phyloP scores from a whole-genome alignment of 2,888 invertebrate genomes.

The Philopedon plagiatum region DNA sequence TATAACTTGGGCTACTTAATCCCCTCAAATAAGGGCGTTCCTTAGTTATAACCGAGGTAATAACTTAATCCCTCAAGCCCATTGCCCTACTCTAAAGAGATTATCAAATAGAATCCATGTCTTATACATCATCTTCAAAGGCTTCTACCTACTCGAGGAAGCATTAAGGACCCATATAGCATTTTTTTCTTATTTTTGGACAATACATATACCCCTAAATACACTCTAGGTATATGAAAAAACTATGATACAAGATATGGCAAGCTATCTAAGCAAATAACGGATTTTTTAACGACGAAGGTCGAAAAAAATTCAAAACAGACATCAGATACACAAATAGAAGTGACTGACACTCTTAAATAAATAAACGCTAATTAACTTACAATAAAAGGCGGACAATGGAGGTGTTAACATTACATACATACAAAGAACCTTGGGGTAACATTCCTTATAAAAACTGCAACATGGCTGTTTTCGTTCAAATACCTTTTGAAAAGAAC shows the following conservation, averaged over 20 bases:
- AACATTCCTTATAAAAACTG: constrained; percentile 3
- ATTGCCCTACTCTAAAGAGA: too few species aligned
- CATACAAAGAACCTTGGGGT: not conserved
- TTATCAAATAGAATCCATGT: too few species aligned
- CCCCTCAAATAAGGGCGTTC: too few species aligned
- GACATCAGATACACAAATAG: constrained; percentile 6
- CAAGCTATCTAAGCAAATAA: not conserved
- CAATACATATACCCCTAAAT: too few species aligned
- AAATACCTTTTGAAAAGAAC: not conserved
- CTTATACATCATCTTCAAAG: too few species aligned
- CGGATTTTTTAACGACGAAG: not conserved
- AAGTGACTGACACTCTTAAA: constrained; percentile 20
- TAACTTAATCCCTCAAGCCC: too few species aligned
- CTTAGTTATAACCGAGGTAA: too few species aligned
- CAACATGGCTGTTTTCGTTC: not conserved
- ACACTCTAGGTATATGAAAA: too few species aligned
- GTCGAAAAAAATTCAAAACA: constrained; percentile 8
- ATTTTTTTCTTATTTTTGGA: too few species aligned
- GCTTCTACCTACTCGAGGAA: too few species aligned
- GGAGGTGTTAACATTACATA: not conserved
- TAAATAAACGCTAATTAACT: constrained; percentile 18
- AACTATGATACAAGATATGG: not conserved
- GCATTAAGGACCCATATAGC: too few species aligned
- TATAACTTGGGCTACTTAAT: too few species aligned
- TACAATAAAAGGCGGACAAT: constrained; percentile 16